These are phyloP conservation scores for Polyploca ridens DNA, from an alignment of 2,888 invertebrate species.

Conservation along the genomic window DNA sequence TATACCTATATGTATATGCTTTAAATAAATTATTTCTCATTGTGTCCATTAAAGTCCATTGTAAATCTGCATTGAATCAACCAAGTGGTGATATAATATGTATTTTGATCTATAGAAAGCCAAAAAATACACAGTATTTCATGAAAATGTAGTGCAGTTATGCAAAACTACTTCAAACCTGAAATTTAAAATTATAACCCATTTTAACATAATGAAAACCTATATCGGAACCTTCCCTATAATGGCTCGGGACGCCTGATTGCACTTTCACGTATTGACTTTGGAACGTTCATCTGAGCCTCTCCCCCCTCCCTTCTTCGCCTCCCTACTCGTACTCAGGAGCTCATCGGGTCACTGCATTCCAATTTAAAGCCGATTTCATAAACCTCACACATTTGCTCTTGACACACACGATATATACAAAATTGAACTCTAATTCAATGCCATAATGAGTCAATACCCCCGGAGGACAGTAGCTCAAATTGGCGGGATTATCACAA, in stretches of 20 bases:
- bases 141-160: background rate
- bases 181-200: background rate
- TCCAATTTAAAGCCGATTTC: conserved; percentile 62
- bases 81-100: too few species aligned
- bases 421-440: background rate
- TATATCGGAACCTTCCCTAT: background rate
- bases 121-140: too few species aligned
- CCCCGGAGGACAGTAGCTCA: background rate
- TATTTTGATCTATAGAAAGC: too few species aligned
- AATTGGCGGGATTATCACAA: conserved; percentile 1
- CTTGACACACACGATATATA: conserved; percentile 12
- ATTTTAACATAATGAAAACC: conserved; percentile 8
- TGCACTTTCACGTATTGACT: conserved; percentile 13
- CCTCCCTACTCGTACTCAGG: conserved; percentile 22
- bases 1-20: too few species aligned
- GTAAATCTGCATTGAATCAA: too few species aligned
- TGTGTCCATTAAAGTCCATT: too few species aligned
- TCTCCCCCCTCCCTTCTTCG: background rate
- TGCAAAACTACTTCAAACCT: background rate
- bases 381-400: conserved; percentile 41
- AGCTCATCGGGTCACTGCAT: conserved; percentile 55
- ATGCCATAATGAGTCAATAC: background rate
- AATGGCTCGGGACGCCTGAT: conserved; percentile 7
- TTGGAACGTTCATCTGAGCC: conserved; percentile 3
- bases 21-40: too few species aligned